Evolutionary conservation across 2,888 invertebrate species (phyloP).

Genomic region (Alloplasta piceator): DNA sequence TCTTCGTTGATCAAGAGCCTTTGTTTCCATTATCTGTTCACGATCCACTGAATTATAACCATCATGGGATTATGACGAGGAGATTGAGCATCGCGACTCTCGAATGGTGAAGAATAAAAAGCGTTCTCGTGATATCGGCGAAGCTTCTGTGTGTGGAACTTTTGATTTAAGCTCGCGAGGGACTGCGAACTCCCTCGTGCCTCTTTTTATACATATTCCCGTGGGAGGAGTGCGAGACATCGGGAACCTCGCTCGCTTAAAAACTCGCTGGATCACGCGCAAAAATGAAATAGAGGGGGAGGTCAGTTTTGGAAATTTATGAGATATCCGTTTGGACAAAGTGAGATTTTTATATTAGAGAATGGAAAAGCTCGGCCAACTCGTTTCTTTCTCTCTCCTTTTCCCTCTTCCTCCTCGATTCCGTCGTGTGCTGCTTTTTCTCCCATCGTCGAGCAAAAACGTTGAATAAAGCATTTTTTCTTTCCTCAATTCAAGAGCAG

Average conservation of each 20-base stretch:
- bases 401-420: no score
- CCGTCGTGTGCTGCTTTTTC: slow-evolving; percentile 28
- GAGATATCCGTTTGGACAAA: slow-evolving; percentile 50
- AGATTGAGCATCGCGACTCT: background rate
- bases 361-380: slow-evolving; percentile 57
- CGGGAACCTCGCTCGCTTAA: slow-evolving; percentile 63
- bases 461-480: slow-evolving; percentile 65
- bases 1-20: slow-evolving; percentile 52
- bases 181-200: slow-evolving; percentile 37
- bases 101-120: slow-evolving; percentile 45
- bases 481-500: background rate
- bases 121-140: slow-evolving; percentile 34
- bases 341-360: slow-evolving; percentile 62
- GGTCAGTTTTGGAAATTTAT: slow-evolving; percentile 74
- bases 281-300: slow-evolving; percentile 39
- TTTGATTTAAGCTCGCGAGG: slow-evolving; percentile 59
- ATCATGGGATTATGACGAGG: slow-evolving; percentile 11
- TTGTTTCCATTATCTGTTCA: slow-evolving; percentile 37
- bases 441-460: slow-evolving; percentile 64
- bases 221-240: slow-evolving; percentile 48
- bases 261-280: slow-evolving; percentile 58
- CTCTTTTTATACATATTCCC: slow-evolving; percentile 33
- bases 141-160: slow-evolving; percentile 59
- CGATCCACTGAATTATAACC: slow-evolving; percentile 54
- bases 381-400: slow-evolving; percentile 19